Conservation (phyloP, 2,113 vertebrate species). For the Tenrec ecaudatus region DNA sequence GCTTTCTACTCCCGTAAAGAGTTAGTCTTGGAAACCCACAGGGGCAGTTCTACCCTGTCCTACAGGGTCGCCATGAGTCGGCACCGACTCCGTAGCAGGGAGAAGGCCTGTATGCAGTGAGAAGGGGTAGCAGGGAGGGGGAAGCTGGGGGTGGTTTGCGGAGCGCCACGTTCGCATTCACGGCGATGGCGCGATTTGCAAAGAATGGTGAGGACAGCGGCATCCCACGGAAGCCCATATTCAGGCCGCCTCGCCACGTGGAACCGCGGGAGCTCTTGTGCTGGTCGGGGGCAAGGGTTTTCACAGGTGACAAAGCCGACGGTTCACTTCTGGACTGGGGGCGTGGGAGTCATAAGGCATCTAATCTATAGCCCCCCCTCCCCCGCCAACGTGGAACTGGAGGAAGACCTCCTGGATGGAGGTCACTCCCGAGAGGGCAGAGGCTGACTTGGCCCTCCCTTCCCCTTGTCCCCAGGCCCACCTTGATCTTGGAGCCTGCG, state of each 20-base stretch:
- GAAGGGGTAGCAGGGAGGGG: too few relatives aligned
- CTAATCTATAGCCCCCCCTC: not conserved
- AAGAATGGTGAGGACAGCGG: too few relatives aligned
- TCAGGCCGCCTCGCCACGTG: too few relatives aligned
- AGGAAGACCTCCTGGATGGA: not conserved
- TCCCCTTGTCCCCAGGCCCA: conserved; percentile 53
- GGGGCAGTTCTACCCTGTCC: too few relatives aligned
- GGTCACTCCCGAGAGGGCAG: not conserved
- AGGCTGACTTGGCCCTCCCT: not conserved
- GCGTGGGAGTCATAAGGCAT: not conserved
- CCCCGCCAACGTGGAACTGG: not conserved
- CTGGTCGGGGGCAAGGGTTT: too few relatives aligned
- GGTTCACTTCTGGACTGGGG: conserved; percentile 1
- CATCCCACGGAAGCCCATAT: too few relatives aligned
- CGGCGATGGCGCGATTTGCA: too few relatives aligned
- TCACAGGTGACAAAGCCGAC: not conserved
- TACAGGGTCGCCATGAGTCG: not conserved
- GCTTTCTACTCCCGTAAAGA: too few relatives aligned
- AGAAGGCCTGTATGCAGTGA: too few relatives aligned
- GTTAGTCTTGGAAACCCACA: not conserved
- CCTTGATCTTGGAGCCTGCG: conserved; percentile 96
- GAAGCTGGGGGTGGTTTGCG: too few relatives aligned
- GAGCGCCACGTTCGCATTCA: too few relatives aligned
- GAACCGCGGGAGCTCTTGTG: too few relatives aligned
- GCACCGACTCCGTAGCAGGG: not conserved